Evolutionary conservation across 2,113 vertebrate species (phyloP).

Genomic region (Cryptotis parvus): DNA sequence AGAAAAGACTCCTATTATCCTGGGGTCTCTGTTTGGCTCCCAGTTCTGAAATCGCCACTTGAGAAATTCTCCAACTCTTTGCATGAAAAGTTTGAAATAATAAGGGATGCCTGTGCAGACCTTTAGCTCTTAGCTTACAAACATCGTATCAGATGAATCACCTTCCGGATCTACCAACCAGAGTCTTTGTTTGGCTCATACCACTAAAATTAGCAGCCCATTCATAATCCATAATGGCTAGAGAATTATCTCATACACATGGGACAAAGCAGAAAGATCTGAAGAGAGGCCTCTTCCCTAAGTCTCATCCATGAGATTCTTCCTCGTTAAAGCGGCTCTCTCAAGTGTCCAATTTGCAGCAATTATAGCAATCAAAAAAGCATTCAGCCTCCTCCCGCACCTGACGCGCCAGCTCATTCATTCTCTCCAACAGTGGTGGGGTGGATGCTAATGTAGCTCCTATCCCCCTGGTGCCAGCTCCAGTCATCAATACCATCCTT

Average conservation of each 20-base stretch:
- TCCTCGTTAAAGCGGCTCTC: conserved; percentile 86
- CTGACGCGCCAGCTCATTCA: conserved; percentile 84
- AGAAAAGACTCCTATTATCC: not conserved
- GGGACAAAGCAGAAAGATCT: conserved; percentile 86
- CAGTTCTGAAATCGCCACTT: conserved; percentile 26
- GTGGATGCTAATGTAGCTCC: conserved; percentile 71
- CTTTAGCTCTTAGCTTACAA: conserved; percentile 50
- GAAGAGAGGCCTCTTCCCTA: conserved; percentile 86
- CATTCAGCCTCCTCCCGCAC: conserved; percentile 88
- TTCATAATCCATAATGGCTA: conserved; percentile 85
- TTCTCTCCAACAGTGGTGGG: conserved; percentile 77
- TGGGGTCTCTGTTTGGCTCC: not conserved
- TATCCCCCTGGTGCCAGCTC: conserved; percentile 71
- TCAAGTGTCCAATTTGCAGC: conserved; percentile 87
- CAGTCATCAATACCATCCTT: conserved; percentile 64
- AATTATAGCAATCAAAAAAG: conserved; percentile 91
- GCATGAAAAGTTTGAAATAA: conserved; percentile 55
- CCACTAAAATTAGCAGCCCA: conserved; percentile 87
- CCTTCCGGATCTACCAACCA: conserved; percentile 81
- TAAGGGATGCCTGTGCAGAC: conserved; percentile 43
- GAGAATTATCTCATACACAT: conserved; percentile 87
- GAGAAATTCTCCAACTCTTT: conserved; percentile 38
- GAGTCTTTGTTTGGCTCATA: conserved; percentile 85
- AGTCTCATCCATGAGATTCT: conserved; percentile 86
- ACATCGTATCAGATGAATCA: conserved; percentile 77